Percentiles rank a stretch among this genome's conserved stretches.
phyloP scores from a whole-genome alignment of 2,888 invertebrate genomes.

The Dastarcus helophoroides region DNA sequence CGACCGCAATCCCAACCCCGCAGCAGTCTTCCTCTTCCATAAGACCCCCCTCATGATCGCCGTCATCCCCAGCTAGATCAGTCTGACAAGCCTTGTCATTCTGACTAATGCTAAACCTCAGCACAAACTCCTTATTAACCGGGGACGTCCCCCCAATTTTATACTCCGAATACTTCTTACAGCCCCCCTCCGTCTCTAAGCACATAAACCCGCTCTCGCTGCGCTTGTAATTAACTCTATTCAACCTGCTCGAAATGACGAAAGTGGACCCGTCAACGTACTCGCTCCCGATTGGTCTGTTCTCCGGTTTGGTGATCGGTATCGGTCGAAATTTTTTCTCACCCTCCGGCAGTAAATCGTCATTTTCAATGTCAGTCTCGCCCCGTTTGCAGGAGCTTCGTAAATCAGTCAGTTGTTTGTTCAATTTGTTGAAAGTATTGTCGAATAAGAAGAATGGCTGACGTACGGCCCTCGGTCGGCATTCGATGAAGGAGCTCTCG shows the following conservation, averaged over 20 bases:
- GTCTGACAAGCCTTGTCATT: slow-evolving; percentile 50
- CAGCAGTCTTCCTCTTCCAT: slow-evolving; percentile 3
- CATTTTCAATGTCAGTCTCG: not conserved
- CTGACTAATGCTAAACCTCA: slow-evolving; percentile 57
- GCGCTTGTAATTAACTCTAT: slow-evolving; percentile 51
- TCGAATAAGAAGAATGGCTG: too few relatives aligned
- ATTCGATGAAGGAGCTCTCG: slow-evolving; percentile 50
- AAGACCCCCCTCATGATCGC: slow-evolving; percentile 7
- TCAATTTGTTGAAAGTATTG: too few relatives aligned
- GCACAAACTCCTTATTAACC: slow-evolving; percentile 38
- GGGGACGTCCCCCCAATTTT: slow-evolving; percentile 22
- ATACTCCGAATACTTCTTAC: slow-evolving; percentile 44
- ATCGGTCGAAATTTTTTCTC: slow-evolving; percentile 80
- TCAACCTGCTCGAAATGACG: slow-evolving; percentile 51
- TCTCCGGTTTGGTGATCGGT: slow-evolving; percentile 37
- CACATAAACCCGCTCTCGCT: slow-evolving; percentile 53
- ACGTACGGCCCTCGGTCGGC: slow-evolving; percentile 38
- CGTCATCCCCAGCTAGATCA: slow-evolving; percentile 23
- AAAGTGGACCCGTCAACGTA: slow-evolving; percentile 64
- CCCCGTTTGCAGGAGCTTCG: too few relatives aligned
- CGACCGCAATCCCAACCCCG: slow-evolving; percentile 4
- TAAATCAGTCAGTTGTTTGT: too few relatives aligned
- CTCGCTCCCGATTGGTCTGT: slow-evolving; percentile 36
- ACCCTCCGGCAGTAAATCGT: slow-evolving; percentile 57
- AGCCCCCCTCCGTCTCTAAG: slow-evolving; percentile 42